A percentile compares a stretch with the other conserved stretches of the same genome.
These are phyloP conservation scores for Agapostemon virescens DNA, from an alignment of 2,888 invertebrate species.

Conservation along the genomic window DNA sequence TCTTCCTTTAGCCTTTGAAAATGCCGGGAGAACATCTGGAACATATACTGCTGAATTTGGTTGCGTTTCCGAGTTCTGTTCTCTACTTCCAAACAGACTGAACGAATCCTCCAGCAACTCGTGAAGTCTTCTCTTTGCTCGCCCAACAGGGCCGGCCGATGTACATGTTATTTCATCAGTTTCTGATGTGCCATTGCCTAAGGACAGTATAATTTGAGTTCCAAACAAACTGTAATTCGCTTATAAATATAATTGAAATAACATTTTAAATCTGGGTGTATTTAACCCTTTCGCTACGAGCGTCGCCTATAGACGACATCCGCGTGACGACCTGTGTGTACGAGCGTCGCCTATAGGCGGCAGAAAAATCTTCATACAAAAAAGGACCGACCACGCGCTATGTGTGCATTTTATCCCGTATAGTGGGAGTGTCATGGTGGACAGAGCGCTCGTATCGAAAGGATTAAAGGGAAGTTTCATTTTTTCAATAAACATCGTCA, in stretches of 20 bases:
- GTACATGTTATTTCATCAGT: conserved; percentile 68
- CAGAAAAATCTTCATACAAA: too few species aligned
- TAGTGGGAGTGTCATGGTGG: too few species aligned
- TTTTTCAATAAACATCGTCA: too few species aligned
- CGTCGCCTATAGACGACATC: too few species aligned
- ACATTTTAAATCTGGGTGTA: not conserved
- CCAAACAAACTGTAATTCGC: not conserved
- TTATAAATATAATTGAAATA: not conserved
- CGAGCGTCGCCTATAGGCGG: too few species aligned
- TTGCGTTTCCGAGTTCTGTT: conserved; percentile 81
- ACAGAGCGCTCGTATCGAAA: too few species aligned
- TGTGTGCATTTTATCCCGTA: too few species aligned
- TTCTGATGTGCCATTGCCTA: conserved; percentile 68
- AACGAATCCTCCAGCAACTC: conserved; percentile 90
- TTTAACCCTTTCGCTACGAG: too few species aligned
- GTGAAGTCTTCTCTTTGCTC: conserved; percentile 88
- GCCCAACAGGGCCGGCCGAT: conserved; percentile 81
- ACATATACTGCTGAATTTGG: conserved; percentile 61
- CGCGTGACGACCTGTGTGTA: too few species aligned
- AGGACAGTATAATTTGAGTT: conserved; percentile 34
- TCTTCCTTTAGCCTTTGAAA: conserved; percentile 71
- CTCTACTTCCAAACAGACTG: conserved; percentile 87
- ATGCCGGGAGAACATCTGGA: conserved; percentile 63
- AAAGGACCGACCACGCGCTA: too few species aligned
- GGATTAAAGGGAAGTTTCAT: too few species aligned